Conservation (phyloP, 2,797 vertebrate species). For the Xenopus petersii region DNA sequence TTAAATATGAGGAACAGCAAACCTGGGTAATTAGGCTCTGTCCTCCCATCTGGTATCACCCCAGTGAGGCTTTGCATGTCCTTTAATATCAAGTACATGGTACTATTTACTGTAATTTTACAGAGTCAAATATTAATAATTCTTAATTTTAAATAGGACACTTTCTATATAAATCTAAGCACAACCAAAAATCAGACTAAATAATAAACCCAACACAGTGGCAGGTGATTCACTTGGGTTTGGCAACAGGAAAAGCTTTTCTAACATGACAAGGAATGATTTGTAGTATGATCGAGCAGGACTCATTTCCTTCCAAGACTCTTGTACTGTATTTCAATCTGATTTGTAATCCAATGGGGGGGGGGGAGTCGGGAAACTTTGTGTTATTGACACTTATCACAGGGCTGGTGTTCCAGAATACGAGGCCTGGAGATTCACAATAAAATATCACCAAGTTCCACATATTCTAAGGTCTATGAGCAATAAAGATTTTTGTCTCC, state of each 20-base stretch:
- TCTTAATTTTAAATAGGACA: too few relatives aligned
- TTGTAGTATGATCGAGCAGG: background rate
- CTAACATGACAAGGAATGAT: slow-evolving; percentile 13
- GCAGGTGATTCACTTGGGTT: background rate
- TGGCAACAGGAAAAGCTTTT: background rate
- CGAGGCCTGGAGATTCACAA: slow-evolving; percentile 13
- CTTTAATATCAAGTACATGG: too few relatives aligned
- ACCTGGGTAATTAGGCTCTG: too few relatives aligned
- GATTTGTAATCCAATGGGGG: slow-evolving; percentile 4
- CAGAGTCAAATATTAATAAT: too few relatives aligned
- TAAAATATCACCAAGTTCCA: slow-evolving; percentile 8
- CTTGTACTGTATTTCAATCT: slow-evolving; percentile 12
- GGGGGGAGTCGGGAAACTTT: background rate
- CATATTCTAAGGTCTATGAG: background rate
- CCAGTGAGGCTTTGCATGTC: too few relatives aligned
- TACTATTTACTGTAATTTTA: too few relatives aligned
- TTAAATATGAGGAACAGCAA: too few relatives aligned
- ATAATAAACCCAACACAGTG: background rate
- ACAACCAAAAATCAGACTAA: background rate
- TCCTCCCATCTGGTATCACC: too few relatives aligned
- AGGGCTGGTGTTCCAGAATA: background rate
- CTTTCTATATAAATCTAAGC: too few relatives aligned
- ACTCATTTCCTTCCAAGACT: slow-evolving; percentile 21
- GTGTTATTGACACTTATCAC: slow-evolving; percentile 11
- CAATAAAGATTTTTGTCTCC: slow-evolving; percentile 29